These are phyloP conservation scores for Callinectes sapidus DNA, from an alignment of 2,888 invertebrate genomes.

Conservation along the genomic window DNA sequence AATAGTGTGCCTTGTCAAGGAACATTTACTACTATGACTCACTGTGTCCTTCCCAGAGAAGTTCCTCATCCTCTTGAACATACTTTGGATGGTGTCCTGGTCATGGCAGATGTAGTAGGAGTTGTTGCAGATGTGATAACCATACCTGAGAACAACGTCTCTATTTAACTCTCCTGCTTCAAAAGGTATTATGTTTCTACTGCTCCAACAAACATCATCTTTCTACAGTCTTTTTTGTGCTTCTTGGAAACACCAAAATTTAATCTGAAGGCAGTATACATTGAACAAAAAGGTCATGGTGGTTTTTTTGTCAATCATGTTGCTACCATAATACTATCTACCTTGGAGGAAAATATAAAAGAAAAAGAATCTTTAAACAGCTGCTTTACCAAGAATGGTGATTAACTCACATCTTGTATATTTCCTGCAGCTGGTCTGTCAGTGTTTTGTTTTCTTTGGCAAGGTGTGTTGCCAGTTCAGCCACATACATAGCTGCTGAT, in stretches of 20 bases:
- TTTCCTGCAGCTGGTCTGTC: constrained; percentile 80
- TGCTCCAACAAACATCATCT: too few relatives aligned
- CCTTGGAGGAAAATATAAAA: too few relatives aligned
- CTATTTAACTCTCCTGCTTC: not conserved
- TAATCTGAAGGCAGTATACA: too few relatives aligned
- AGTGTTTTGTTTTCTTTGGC: constrained; percentile 78
- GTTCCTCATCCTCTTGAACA: constrained; percentile 90
- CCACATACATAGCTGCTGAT: constrained; percentile 88
- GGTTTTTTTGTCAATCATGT: not conserved
- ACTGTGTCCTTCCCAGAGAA: constrained; percentile 81
- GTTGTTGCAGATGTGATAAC: constrained; percentile 90
- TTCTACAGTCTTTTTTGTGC: too few relatives aligned
- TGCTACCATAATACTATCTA: not conserved
- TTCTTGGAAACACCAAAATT: too few relatives aligned
- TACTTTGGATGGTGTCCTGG: constrained; percentile 81
- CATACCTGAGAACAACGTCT: constrained; percentile 81
- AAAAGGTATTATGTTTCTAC: not conserved
- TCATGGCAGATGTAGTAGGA: constrained; percentile 94
- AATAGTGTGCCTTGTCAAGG: too few relatives aligned
- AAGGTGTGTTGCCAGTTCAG: constrained; percentile 86
- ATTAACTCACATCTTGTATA: constrained; percentile 82
- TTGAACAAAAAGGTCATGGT: too few relatives aligned
- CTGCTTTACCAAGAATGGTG: not conserved
- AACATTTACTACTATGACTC: constrained; percentile 74
- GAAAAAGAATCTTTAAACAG: not conserved